phyloP scores from a whole-genome alignment of 53 echinoderm and acorn worm species.

The Actinopyga echinites region DNA sequence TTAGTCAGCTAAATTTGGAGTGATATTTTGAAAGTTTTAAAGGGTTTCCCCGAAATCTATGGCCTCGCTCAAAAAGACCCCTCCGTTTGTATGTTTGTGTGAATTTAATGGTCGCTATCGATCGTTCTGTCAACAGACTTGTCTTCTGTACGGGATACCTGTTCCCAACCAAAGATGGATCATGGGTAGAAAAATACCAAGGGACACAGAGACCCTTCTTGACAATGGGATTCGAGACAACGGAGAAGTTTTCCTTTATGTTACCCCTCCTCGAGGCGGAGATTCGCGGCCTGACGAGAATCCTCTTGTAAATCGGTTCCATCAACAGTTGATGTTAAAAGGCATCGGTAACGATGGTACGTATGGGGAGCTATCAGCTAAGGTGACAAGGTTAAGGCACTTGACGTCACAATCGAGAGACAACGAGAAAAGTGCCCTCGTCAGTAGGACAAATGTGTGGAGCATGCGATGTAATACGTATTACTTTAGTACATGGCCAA shows the following conservation, averaged over 20 bases:
- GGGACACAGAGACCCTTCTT: neutral
- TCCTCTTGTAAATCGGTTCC: neutral
- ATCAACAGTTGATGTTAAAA: slow-evolving; percentile 9
- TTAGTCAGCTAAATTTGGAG: too few species aligned
- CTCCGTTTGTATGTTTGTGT: too few species aligned
- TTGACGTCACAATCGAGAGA: too few species aligned
- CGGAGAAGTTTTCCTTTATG: neutral
- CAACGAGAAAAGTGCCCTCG: too few species aligned
- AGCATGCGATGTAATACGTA: too few species aligned
- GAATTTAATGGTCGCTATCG: neutral
- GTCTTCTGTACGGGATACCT: slow-evolving; percentile 4
- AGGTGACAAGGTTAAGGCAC: too few species aligned
- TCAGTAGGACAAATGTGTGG: too few species aligned
- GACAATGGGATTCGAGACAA: neutral
- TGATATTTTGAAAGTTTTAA: too few species aligned
- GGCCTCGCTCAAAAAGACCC: too few species aligned
- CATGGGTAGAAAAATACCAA: slow-evolving; percentile 4
- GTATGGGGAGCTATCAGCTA: too few species aligned
- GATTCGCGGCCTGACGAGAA: neutral
- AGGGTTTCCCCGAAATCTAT: too few species aligned
- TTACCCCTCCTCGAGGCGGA: neutral
- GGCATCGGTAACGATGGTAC: neutral
- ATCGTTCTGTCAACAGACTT: neutral
- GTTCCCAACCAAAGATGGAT: slow-evolving; percentile 1
- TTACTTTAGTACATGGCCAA: too few species aligned